These are phyloP conservation scores for Junco hyemalis DNA, from an alignment of 2,113 vertebrate species.

Conservation along the genomic window DNA sequence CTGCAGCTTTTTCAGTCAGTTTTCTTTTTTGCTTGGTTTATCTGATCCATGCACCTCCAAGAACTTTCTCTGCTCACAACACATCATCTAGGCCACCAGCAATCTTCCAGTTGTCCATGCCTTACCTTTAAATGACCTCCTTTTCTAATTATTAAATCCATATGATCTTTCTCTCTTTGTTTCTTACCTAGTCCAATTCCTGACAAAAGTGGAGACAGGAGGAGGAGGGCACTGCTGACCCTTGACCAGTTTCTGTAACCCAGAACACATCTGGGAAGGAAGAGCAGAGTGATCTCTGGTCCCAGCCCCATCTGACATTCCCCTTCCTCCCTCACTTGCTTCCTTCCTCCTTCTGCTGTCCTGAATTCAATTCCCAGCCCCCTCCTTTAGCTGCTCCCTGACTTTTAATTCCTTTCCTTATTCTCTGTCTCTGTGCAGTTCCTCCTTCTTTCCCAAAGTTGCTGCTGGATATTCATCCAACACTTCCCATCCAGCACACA, in stretches of 20 bases:
- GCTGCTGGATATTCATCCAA: background rate
- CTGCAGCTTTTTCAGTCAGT: background rate
- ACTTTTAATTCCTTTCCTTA: background rate
- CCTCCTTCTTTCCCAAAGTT: background rate
- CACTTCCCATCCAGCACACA: background rate
- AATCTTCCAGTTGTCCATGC: background rate
- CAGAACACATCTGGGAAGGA: slow-evolving; percentile 19
- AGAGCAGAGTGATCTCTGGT: background rate
- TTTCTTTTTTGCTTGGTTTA: background rate
- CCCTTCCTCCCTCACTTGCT: fast-evolving
- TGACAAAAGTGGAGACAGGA: background rate
- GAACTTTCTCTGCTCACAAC: background rate
- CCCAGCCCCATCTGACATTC: background rate
- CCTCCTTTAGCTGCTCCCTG: background rate
- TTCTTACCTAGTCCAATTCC: background rate
- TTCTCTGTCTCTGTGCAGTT: background rate
- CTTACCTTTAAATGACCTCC: background rate
- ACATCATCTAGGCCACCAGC: background rate
- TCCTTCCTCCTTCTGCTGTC: background rate
- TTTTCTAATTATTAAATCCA: slow-evolving; percentile 1
- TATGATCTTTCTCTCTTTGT: background rate
- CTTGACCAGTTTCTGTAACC: background rate
- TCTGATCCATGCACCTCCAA: background rate
- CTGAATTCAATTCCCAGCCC: background rate
- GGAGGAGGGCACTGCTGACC: background rate